Percentiles rank a stretch among this genome's conserved stretches.
These are phyloP conservation scores for Diaprepes abbreviatus DNA, from an alignment of 2,888 invertebrate genomes.

Conservation along the genomic window DNA sequence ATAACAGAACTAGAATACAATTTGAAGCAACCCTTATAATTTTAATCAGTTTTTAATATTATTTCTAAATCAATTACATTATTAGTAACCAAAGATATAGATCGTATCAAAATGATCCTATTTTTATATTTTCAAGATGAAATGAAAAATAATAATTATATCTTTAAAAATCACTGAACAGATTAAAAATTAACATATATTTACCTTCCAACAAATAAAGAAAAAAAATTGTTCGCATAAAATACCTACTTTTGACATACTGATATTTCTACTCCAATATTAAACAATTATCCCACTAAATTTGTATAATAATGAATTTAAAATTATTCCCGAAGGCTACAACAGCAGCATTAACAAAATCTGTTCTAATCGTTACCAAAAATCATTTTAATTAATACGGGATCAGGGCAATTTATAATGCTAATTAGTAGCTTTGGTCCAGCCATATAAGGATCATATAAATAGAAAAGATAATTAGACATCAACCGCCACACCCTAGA, in stretches of 20 bases:
- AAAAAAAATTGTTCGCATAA: background rate
- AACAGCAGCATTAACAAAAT: conserved; percentile 30
- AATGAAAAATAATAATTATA: no score
- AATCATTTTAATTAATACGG: conserved; percentile 39
- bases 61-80: no score
- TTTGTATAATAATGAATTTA: conserved; percentile 26
- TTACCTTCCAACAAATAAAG: no score
- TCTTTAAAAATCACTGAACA: no score
- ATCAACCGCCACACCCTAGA: conserved; percentile 66
- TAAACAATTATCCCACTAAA: conserved; percentile 13
- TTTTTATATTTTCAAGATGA: no score
- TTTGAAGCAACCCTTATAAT: no score
- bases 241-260: background rate
- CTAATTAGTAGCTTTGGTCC: conserved; percentile 45
- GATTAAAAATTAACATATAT: no score
- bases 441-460: conserved; percentile 49
- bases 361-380: conserved; percentile 37
- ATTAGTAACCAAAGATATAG: no score
- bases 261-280: conserved; percentile 14
- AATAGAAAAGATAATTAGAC: conserved; percentile 65
- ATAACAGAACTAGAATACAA: no score
- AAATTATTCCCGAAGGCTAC: conserved; percentile 16
- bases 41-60: no score
- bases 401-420: conserved; percentile 4
- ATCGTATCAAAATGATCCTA: no score